Evolutionary conservation across 2,888 invertebrate genomes (phyloP).

Genomic region (Drosophila helvetica): DNA sequence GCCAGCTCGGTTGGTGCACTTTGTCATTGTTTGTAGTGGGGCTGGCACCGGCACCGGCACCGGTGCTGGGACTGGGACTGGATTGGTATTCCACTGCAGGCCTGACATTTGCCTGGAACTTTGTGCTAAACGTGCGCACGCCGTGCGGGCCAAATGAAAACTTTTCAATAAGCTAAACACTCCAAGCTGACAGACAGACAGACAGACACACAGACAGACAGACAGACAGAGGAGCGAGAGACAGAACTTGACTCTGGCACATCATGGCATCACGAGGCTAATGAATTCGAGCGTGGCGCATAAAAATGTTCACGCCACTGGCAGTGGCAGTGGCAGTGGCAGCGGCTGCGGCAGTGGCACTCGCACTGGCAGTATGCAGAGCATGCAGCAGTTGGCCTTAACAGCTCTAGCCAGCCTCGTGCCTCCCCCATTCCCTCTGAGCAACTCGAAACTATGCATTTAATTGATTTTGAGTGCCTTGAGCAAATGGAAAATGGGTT

Average conservation of each 20-base stretch:
- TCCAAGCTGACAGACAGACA: conserved; percentile 48
- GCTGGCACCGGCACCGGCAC: too few species aligned
- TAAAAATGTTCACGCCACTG: conserved; percentile 63
- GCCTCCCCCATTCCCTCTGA: conserved; percentile 21
- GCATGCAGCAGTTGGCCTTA: conserved; percentile 14
- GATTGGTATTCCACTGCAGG: background rate
- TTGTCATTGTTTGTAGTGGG: conserved; percentile 49
- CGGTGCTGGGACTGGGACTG: background rate
- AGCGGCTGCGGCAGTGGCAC: background rate
- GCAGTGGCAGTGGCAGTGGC: conserved; percentile 10
- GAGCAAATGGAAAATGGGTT: conserved; percentile 48
- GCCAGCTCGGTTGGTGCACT: conserved; percentile 61
- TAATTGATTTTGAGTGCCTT: conserved; percentile 74
- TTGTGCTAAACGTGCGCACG: conserved; percentile 61
- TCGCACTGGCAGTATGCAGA: background rate
- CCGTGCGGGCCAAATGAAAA: conserved; percentile 66
- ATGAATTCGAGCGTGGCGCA: conserved; percentile 73
- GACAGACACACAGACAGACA: conserved; percentile 20
- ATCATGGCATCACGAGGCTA: conserved; percentile 57
- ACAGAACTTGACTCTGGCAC: conserved; percentile 33
- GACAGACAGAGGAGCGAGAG: conserved; percentile 27
- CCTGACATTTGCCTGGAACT: conserved; percentile 47
- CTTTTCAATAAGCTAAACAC: conserved; percentile 79
- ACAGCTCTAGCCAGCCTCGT: conserved; percentile 6
- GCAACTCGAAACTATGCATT: conserved; percentile 78